phyloP scores from a whole-genome alignment of 2,888 invertebrate genomes.

The Eilema griseolum region DNA sequence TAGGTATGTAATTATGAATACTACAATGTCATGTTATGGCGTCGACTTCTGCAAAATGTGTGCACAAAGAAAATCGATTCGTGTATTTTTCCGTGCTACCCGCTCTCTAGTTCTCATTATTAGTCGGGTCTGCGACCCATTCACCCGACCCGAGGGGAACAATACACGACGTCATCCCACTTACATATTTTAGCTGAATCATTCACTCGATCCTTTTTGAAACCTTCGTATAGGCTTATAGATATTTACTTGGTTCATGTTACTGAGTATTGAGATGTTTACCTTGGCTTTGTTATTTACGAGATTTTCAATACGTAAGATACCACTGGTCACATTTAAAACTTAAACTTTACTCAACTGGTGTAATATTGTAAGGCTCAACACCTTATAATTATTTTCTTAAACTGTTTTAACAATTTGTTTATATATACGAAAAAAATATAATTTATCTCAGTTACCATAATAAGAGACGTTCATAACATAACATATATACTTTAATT shows the following conservation, averaged over 20 bases:
- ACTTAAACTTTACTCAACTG: too few relatives aligned
- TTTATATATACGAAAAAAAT: constrained; percentile 14
- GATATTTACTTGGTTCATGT: neutral
- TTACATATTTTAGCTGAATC: constrained; percentile 24
- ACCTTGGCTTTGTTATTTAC: constrained; percentile 13
- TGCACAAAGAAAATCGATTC: constrained; percentile 17
- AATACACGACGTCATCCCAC: constrained; percentile 20
- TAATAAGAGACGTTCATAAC: constrained; percentile 50
- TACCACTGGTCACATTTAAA: neutral
- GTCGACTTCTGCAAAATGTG: constrained; percentile 5
- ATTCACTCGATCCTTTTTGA: constrained; percentile 13
- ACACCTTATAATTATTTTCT: constrained; percentile 16
- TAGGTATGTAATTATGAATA: neutral
- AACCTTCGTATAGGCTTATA: constrained; percentile 1
- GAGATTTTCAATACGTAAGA: neutral
- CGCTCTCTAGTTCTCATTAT: constrained; percentile 33
- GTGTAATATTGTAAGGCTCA: neutral
- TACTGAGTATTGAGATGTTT: neutral
- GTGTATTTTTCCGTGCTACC: constrained; percentile 23
- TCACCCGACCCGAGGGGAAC: constrained; percentile 17
- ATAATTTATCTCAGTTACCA: constrained; percentile 26
- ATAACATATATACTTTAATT: constrained; percentile 54
- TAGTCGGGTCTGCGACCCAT: constrained; percentile 30
- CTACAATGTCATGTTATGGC: neutral
- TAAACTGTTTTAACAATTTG: constrained; percentile 14